Conservation (phyloP, 2,888 invertebrate species). For the Acleris literana region DNA sequence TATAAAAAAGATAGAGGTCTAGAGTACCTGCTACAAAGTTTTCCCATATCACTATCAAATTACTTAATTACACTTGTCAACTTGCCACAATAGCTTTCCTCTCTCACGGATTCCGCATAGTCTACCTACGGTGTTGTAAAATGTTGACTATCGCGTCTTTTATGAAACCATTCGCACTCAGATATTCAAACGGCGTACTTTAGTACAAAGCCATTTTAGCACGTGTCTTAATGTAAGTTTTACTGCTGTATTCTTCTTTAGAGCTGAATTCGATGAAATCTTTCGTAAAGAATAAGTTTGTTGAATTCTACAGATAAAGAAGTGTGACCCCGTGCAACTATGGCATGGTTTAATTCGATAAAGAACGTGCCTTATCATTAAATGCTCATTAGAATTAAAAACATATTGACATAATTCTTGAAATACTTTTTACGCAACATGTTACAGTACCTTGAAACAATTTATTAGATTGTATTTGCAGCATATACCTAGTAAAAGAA, state of each 20-base stretch:
- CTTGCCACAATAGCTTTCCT: constrained; percentile 61
- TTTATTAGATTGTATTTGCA: constrained; percentile 1
- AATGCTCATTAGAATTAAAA: constrained; percentile 21
- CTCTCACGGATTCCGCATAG: constrained; percentile 62
- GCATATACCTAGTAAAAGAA: neutral
- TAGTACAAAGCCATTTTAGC: constrained; percentile 4
- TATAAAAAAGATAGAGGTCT: constrained; percentile 11
- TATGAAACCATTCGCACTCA: constrained; percentile 21
- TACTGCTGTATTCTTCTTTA: constrained; percentile 1
- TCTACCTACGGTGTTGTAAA: constrained; percentile 19
- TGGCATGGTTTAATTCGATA: constrained; percentile 19
- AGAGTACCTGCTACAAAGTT: constrained; percentile 9
- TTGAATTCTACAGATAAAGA: constrained; percentile 15
- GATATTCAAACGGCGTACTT: constrained; percentile 20
- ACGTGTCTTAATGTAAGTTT: constrained; percentile 10
- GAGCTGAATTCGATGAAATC: neutral
- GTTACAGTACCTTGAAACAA: constrained; percentile 5
- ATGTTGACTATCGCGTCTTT: constrained; percentile 22
- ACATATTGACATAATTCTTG: constrained; percentile 14
- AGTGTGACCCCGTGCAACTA: constrained; percentile 24
- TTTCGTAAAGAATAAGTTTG: neutral
- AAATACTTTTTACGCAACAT: neutral
- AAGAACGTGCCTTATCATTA: constrained; percentile 27
- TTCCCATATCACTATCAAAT: constrained; percentile 36
- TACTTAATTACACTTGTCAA: constrained; percentile 26